A percentile compares a stretch with the other conserved stretches of the same genome.
phyloP scores from a whole-genome alignment of 2,888 invertebrate genomes.

The Cryptus armator region DNA sequence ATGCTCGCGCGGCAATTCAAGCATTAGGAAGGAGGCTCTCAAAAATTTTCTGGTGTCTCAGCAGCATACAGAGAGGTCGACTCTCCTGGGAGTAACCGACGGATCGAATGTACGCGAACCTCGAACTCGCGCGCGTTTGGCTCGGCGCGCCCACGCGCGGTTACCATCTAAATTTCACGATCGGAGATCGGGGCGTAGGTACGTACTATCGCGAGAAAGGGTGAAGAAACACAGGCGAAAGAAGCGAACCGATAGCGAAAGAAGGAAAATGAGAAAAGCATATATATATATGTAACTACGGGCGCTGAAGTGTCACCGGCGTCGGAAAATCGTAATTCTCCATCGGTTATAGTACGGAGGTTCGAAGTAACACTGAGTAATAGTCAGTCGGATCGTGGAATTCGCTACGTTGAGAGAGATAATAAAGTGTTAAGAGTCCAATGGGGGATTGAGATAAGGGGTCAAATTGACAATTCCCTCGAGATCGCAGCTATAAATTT shows the following conservation, averaged over 20 bases:
- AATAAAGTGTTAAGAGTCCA: slow-evolving; percentile 44
- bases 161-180: slow-evolving; percentile 49
- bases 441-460: background rate
- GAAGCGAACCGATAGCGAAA: background rate
- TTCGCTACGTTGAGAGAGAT: background rate
- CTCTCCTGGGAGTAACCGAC: slow-evolving; percentile 38
- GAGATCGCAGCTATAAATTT: background rate
- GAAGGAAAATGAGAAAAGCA: slow-evolving; percentile 2
- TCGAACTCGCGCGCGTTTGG: slow-evolving; percentile 46
- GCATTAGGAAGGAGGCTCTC: slow-evolving; percentile 42
- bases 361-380: slow-evolving; percentile 49
- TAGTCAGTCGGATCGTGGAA: slow-evolving; percentile 16
- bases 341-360: slow-evolving; percentile 43
- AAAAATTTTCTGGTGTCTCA: slow-evolving; percentile 60
- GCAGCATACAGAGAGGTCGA: slow-evolving; percentile 49
- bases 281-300: background rate
- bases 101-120: slow-evolving; percentile 55
- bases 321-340: slow-evolving; percentile 63
- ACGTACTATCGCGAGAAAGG: background rate
- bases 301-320: slow-evolving; percentile 38
- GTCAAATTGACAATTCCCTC: slow-evolving; percentile 25
- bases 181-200: slow-evolving; percentile 6
- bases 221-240: background rate
- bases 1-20: slow-evolving; percentile 26
- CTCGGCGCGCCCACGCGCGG: background rate